These are phyloP conservation scores for Pomacea maculata DNA, from an alignment of 1,140 invertebrate species.

Conservation along the genomic window DNA sequence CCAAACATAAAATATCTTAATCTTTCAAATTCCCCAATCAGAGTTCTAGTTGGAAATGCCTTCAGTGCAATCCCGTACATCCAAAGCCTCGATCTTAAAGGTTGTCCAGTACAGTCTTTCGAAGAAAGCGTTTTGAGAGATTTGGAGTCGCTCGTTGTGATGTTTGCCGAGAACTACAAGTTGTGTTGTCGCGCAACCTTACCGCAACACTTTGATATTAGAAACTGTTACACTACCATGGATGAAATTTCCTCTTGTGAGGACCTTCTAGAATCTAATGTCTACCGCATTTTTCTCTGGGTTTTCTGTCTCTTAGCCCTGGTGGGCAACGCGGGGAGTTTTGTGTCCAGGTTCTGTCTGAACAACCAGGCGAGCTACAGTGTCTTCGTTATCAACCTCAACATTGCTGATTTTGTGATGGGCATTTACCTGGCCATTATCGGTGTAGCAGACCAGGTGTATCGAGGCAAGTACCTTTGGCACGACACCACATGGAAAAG, in stretches of 20 bases:
- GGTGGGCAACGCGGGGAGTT: constrained; percentile 36
- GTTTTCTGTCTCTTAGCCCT: constrained; percentile 31
- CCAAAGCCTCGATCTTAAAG: constrained; percentile 21
- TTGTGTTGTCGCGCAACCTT: constrained; percentile 34
- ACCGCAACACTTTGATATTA: background rate
- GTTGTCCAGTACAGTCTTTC: constrained; percentile 20
- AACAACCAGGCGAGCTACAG: constrained; percentile 23
- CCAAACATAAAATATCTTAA: constrained; percentile 11
- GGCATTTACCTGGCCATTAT: constrained; percentile 54
- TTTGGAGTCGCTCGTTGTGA: constrained; percentile 17
- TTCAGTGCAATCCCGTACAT: constrained; percentile 8
- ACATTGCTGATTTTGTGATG: constrained; percentile 52
- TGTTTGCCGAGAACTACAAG: constrained; percentile 32
- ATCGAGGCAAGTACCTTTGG: constrained; percentile 43
- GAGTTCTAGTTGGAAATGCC: constrained; percentile 1
- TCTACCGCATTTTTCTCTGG: constrained; percentile 35
- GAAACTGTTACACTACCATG: constrained; percentile 29
- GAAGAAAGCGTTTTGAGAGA: constrained; percentile 26
- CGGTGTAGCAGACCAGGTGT: constrained; percentile 44
- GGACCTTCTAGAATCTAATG: constrained; percentile 28
- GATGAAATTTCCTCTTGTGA: constrained; percentile 40
- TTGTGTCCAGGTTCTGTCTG: constrained; percentile 27
- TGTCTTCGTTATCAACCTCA: constrained; percentile 40
- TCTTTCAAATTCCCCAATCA: constrained; percentile 10
- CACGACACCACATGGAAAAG: constrained; percentile 44